phyloP scores from a whole-genome alignment of 2,888 invertebrate species.

The Achlya flavicornis region DNA sequence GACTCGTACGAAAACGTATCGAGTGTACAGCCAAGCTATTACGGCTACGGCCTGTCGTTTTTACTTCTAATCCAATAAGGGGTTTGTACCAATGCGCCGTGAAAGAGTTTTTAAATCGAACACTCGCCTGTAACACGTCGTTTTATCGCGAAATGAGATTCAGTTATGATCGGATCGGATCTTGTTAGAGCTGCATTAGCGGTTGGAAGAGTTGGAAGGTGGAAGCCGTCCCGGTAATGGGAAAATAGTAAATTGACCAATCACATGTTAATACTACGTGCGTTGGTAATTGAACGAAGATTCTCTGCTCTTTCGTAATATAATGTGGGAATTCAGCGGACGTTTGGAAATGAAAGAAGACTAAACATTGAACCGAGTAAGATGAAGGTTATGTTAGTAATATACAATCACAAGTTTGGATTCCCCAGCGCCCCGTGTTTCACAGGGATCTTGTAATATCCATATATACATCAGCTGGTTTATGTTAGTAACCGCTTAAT shows the following conservation, averaged over 20 bases:
- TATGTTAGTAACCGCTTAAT: conserved; percentile 11
- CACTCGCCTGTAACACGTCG: conserved; percentile 20
- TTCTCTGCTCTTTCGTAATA: conserved; percentile 16
- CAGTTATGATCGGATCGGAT: conserved; percentile 35
- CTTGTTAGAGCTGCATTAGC: conserved; percentile 46
- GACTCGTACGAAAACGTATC: conserved; percentile 28
- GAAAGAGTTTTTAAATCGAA: conserved; percentile 13
- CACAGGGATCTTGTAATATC: conserved; percentile 13
- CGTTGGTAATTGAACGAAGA: conserved; percentile 46
- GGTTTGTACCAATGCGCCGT: conserved; percentile 28
- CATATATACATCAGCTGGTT: conserved; percentile 13
- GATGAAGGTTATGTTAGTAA: not conserved
- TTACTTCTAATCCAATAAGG: conserved; percentile 39
- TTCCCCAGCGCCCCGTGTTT: conserved; percentile 9
- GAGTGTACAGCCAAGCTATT: conserved; percentile 29
- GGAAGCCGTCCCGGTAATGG: conserved; percentile 38
- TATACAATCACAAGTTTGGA: not conserved
- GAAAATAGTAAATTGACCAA: conserved; percentile 66
- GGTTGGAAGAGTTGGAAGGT: conserved; percentile 30
- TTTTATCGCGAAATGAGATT: conserved; percentile 37
- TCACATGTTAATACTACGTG: conserved; percentile 49
- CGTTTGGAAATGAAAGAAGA: not conserved
- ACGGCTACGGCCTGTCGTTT: conserved; percentile 28
- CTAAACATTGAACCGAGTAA: not conserved
- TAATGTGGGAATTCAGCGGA: conserved; percentile 10